Base-by-base conservation (phyloP, 1,140 invertebrate species). In the Caenorhabditis brenneri region DNA sequence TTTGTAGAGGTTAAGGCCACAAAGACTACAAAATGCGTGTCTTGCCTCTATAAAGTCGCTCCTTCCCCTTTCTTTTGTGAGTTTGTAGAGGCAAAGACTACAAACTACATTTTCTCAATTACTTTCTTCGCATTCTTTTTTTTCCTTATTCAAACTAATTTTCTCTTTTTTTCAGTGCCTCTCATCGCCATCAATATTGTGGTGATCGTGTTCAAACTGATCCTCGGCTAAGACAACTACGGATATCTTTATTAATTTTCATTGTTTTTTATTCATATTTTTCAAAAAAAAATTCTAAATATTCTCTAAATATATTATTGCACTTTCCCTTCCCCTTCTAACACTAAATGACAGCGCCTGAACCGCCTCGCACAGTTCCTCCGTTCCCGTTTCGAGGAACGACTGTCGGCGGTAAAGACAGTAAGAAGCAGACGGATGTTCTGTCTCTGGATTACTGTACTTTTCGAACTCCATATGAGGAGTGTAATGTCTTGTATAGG, bases 91-190 rank as follows among this genome's bases (percentile, higher is more conserved):
- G n/a, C n/a, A n/a, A n/a, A n/a, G n/a, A n/a, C n/a, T n/a, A n/a
- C n/a, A n/a, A n/a, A n/a, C n/a, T n/a, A n/a, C n/a, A n/a, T n/a
- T n/a, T n/a, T n/a, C n/a, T n/a, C n/a, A n/a, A n/a, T n/a, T n/a
- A n/a, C n/a, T n/a, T n/a, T n/a, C n/a, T n/a, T n/a, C n/a, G n/a
- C n/a, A n/a, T 42, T 42, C 39, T 6, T 42, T 22, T 7, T 24
- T 65, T 2, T 81, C 80, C 24, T 24, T 48, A 29, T 22, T 36
- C 33, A 46, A 29, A 1, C 69, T n/a, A n/a, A n/a, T n/a, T n/a
- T n/a, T n/a, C n/a, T n/a, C n/a, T n/a, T 9, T 22, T 31, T 88
- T 88, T 87, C 85, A 88, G 88, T 88, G 51, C 88, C 88, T 5
- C 69, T 88, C 27, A 88, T 88, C 36, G 80, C 80, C 24, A 84